Percentiles rank a stretch among this genome's conserved stretches.
Evolutionary conservation across 2,113 vertebrate genomes (phyloP).

Genomic region (human): DNA sequence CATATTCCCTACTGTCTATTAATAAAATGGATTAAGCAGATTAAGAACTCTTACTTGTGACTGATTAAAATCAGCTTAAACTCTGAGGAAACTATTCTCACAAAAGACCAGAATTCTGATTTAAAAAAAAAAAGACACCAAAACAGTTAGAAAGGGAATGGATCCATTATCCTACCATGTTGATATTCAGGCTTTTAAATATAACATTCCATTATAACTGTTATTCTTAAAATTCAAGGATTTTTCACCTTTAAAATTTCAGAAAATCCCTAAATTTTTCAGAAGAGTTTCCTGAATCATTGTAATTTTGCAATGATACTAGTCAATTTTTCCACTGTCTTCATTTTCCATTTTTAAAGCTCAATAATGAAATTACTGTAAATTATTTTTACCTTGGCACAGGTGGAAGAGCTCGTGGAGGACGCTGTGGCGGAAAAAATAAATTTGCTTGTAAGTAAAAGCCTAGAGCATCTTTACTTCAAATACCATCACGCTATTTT

Average conservation of each 20-base stretch:
- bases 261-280: neutral
- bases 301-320: neutral
- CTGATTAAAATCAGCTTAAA: slow-evolving; percentile 60
- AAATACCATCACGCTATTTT: neutral
- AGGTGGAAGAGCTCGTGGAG: slow-evolving; percentile 90
- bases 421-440: slow-evolving; percentile 81
- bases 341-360: slow-evolving; percentile 27
- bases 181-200: slow-evolving; percentile 19
- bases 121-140: neutral
- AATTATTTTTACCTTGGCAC: slow-evolving; percentile 89
- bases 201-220: neutral
- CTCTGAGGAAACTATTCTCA: slow-evolving; percentile 26
- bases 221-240: neutral
- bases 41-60: slow-evolving; percentile 53
- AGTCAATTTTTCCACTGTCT: slow-evolving; percentile 10
- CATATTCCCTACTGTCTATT: neutral
- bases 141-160: slow-evolving; percentile 31
- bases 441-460: slow-evolving; percentile 47
- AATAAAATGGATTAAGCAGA: slow-evolving; percentile 53
- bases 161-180: neutral
- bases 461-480: neutral
- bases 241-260: slow-evolving; percentile 28
- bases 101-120: slow-evolving; percentile 42
- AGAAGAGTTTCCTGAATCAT: neutral
- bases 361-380: neutral